A percentile compares a stretch with the other conserved stretches of the same genome.
Evolutionary conservation across 2,113 vertebrate species (phyloP).

Genomic region (Buteo buteo): DNA sequence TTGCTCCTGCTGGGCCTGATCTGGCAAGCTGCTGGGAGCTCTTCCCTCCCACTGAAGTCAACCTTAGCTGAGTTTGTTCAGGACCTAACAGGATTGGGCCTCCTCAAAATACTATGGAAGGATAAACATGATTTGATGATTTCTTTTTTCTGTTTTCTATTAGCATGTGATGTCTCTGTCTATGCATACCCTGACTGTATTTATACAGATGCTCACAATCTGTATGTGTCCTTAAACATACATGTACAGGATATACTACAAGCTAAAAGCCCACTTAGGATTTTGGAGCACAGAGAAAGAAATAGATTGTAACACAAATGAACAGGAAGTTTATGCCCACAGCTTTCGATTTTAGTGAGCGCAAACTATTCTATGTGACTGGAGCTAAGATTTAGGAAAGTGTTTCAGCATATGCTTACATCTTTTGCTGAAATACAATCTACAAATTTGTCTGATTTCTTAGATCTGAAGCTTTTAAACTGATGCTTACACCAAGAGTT

Average conservation of each 20-base stretch:
- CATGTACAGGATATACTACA: neutral
- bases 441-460: neutral
- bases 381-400: neutral
- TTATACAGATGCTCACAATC: neutral
- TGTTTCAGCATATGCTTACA: neutral
- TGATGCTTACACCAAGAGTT: neutral
- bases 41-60: neutral
- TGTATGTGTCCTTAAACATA: neutral
- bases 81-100: neutral
- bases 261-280: neutral
- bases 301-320: neutral
- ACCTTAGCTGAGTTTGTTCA: neutral
- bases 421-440: neutral
- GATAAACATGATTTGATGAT: neutral
- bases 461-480: neutral
- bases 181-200: rapidly evolving
- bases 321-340: neutral
- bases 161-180: neutral
- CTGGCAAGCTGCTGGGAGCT: neutral
- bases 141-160: neutral
- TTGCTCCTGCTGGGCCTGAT: neutral
- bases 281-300: neutral
- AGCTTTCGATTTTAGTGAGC: neutral
- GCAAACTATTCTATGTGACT: neutral
- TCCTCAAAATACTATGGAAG: neutral